phyloP scores from a whole-genome alignment of 2,888 invertebrate genomes.

The Magallana nippona region DNA sequence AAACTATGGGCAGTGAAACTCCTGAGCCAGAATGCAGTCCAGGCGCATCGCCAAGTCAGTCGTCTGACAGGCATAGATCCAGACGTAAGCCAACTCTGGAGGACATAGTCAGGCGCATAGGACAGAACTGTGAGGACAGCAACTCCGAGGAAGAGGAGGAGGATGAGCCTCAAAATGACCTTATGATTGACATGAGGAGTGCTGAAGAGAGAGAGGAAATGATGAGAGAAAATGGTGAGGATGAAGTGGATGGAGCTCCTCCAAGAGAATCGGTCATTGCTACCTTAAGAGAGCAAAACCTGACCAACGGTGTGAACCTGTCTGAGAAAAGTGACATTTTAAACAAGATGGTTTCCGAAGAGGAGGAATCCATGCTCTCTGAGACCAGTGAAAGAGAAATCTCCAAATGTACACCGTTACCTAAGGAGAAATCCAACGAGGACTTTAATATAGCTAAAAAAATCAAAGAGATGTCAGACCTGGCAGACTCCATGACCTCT shows the following conservation, averaged over 20 bases:
- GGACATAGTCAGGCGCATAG: conserved; percentile 72
- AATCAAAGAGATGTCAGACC: conserved; percentile 44
- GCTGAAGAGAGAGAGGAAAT: conserved; percentile 48
- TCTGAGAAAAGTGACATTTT: neutral
- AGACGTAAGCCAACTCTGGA: conserved; percentile 73
- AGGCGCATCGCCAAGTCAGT: conserved; percentile 45
- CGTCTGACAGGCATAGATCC: conserved; percentile 54
- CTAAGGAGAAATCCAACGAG: conserved; percentile 16
- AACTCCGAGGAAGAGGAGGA: conserved; percentile 60
- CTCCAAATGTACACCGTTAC: neutral
- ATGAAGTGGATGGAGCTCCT: conserved; percentile 66
- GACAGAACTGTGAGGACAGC: conserved; percentile 66
- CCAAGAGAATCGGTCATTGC: conserved; percentile 23
- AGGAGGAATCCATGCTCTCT: conserved; percentile 6
- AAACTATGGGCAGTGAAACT: conserved; percentile 52
- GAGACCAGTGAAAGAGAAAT: conserved; percentile 18
- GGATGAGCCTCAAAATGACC: conserved; percentile 45
- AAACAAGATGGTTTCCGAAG: neutral
- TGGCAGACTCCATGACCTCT: conserved; percentile 35
- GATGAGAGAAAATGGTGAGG: conserved; percentile 52
- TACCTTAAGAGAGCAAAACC: neutral
- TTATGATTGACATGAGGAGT: conserved; percentile 54
- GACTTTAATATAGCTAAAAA: conserved; percentile 34
- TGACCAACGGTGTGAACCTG: conserved; percentile 17
- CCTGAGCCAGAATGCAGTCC: conserved; percentile 49